Conservation (phyloP, 53 echinoderm and acorn worm genomes). For the Stichopus horrens region DNA sequence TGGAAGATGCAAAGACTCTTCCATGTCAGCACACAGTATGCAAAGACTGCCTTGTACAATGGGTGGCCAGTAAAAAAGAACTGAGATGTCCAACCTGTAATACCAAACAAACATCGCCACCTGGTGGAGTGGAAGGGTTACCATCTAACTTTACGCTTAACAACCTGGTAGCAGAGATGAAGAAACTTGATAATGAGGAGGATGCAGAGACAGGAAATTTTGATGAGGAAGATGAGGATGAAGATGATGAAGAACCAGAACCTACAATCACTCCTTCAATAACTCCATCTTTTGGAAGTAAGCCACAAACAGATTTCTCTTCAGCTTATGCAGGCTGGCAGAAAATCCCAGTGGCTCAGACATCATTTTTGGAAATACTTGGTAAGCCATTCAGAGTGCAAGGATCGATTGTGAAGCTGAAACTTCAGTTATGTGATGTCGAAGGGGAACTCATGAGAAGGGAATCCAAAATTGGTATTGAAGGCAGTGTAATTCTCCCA, state of each 20-base stretch:
- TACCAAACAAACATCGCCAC: neutral
- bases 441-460: neutral
- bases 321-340: neutral
- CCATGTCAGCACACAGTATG: conserved; percentile 38
- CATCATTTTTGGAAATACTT: neutral
- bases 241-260: neutral
- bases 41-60: conserved; percentile 17
- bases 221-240: neutral
- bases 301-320: neutral
- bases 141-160: conserved; percentile 25
- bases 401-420: neutral
- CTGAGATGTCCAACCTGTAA: conserved; percentile 38
- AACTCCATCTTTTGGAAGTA: too few species aligned
- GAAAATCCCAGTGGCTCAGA: neutral
- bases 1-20: conserved; percentile 20
- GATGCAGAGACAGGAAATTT: neutral
- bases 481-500: neutral
- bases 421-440: neutral
- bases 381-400: neutral
- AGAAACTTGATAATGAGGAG: conserved; percentile 15
- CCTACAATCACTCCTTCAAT: neutral
- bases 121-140: conserved; percentile 9
- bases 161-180: conserved; percentile 20
- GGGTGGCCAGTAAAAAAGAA: conserved; percentile 10
- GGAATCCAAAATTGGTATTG: neutral